Conservation (phyloP, 2,797 vertebrate species). For the Amazonetta brasiliensis region DNA sequence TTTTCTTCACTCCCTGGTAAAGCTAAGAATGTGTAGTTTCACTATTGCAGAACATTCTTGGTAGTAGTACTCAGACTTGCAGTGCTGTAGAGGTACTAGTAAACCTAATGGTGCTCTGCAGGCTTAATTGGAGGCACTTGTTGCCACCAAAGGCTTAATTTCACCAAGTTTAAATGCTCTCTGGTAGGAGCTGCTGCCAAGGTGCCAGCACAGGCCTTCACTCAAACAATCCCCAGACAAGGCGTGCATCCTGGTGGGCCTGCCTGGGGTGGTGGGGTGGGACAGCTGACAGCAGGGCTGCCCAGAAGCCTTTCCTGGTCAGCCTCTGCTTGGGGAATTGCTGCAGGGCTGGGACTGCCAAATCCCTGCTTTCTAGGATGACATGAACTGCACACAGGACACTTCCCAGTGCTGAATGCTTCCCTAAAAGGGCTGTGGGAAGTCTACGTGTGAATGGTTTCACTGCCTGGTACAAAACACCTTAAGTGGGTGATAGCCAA, state of each 20-base stretch:
- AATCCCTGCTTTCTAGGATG: not conserved
- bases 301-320: not conserved
- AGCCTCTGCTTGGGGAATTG: not conserved
- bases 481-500: accelerated
- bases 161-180: not conserved
- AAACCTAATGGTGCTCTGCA: not conserved
- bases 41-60: slow-evolving; percentile 32
- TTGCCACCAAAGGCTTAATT: not conserved
- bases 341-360: not conserved
- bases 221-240: not conserved
- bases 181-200: not conserved
- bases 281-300: not conserved
- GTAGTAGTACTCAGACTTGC: slow-evolving; percentile 27
- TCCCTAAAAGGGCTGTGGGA: not conserved
- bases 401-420: not conserved
- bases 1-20: slow-evolving; percentile 54
- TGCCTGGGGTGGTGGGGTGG: no score
- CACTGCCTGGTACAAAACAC: not conserved
- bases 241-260: accelerated
- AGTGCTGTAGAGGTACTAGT: not conserved
- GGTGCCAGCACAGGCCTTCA: not conserved
- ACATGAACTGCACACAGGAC: not conserved
- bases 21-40: slow-evolving; percentile 62
- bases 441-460: not conserved
- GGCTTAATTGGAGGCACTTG: not conserved